Evolutionary conservation across 1,140 invertebrate genomes (phyloP).

Genomic region (Papilio machaon): DNA sequence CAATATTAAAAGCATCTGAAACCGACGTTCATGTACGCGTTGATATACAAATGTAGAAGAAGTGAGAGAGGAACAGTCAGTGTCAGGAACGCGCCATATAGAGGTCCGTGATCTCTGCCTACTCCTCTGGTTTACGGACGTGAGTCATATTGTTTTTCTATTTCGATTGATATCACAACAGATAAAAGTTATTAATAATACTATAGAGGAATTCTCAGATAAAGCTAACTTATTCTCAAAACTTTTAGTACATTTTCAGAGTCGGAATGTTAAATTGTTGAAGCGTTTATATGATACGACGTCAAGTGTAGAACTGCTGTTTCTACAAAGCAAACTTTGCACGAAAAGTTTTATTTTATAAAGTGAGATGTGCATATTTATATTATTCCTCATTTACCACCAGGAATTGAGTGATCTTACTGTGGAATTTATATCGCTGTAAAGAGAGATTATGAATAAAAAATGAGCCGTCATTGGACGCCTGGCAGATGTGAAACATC

Average conservation of each 20-base stretch:
- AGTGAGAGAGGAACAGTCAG: too few species aligned
- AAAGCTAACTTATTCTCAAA: not conserved
- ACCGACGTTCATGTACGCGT: too few species aligned
- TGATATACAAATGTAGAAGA: too few species aligned
- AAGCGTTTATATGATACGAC: not conserved
- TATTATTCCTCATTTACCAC: not conserved
- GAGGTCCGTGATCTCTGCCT: too few species aligned
- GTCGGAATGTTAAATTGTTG: constrained; percentile 3
- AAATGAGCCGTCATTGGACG: too few species aligned
- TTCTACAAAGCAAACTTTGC: constrained; percentile 4
- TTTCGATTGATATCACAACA: not conserved
- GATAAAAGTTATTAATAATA: not conserved
- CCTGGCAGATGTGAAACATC: too few species aligned
- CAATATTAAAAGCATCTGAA: too few species aligned
- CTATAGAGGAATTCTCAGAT: not conserved
- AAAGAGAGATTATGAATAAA: not conserved
- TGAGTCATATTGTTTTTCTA: too few species aligned
- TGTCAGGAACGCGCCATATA: too few species aligned
- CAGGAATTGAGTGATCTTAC: not conserved
- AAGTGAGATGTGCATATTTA: not conserved
- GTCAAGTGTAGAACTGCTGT: constrained; percentile 7
- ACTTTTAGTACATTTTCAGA: constrained; percentile 9
- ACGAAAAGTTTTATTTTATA: constrained; percentile 6
- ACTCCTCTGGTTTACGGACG: too few species aligned
- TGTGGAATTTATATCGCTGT: not conserved